A percentile compares a stretch with the other conserved stretches of the same genome.
These are phyloP conservation scores for Petromus typicus DNA, from an alignment of 2,113 vertebrate genomes.

Conservation along the genomic window DNA sequence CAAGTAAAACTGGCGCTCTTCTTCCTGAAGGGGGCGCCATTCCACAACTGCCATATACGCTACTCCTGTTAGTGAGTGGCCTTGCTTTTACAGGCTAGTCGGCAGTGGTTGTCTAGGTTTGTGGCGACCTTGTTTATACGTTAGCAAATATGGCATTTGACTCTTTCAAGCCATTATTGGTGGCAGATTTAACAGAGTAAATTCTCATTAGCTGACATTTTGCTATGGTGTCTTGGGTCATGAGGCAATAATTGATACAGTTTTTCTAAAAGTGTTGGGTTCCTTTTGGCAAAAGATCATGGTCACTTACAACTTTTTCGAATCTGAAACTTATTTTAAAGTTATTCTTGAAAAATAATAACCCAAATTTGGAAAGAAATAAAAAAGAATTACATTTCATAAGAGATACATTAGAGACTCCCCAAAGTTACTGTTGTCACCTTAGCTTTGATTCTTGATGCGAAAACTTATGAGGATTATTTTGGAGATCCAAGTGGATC, in stretches of 20 bases:
- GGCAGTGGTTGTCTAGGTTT: neutral
- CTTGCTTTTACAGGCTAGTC: neutral
- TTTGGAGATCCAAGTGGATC: neutral
- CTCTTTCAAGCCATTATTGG: neutral
- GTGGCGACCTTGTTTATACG: neutral
- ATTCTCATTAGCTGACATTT: neutral
- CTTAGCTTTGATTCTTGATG: slow-evolving; percentile 32
- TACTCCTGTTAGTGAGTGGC: neutral
- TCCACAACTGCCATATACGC: neutral
- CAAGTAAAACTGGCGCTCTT: neutral
- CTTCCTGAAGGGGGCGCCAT: neutral
- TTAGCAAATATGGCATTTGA: neutral
- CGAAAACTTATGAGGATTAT: neutral
- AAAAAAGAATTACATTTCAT: neutral
- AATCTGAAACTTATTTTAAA: neutral
- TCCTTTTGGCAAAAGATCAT: slow-evolving; percentile 34
- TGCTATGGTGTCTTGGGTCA: neutral
- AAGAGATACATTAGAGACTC: neutral
- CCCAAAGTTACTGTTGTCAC: neutral
- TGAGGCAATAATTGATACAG: neutral
- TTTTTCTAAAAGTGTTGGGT: slow-evolving; percentile 23
- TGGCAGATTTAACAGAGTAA: neutral
- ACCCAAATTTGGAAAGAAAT: neutral
- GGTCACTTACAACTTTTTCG: neutral
- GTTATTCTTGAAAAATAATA: slow-evolving; percentile 41